Evolutionary conservation across 2,113 vertebrate species (phyloP).

Genomic region (Silurus meridionalis): DNA sequence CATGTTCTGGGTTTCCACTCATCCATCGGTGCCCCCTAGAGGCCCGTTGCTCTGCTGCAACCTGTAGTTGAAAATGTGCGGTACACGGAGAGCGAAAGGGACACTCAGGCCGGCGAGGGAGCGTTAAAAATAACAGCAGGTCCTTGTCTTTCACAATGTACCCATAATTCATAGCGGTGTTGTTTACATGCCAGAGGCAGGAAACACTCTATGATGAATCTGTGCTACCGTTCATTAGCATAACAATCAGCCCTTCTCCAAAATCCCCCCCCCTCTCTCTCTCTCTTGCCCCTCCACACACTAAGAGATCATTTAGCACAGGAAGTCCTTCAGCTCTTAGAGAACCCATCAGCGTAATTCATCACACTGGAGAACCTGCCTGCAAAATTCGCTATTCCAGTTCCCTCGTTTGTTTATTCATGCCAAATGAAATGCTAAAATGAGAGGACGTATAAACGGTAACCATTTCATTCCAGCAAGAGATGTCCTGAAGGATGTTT

Average conservation of each 20-base stretch:
- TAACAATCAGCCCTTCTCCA: slow-evolving; percentile 26
- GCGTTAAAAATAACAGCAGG: slow-evolving; percentile 12
- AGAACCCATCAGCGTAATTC: slow-evolving; percentile 26
- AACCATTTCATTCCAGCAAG: background rate
- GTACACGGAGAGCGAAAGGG: background rate
- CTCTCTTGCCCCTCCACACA: background rate
- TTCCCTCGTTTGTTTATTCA: slow-evolving; percentile 9
- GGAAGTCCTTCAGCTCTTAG: slow-evolving; percentile 30
- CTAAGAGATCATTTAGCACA: slow-evolving; percentile 29
- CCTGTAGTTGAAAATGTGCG: background rate
- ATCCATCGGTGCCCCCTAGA: background rate
- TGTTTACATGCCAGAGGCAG: slow-evolving; percentile 37
- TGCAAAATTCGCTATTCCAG: slow-evolving; percentile 4
- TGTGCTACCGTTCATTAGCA: slow-evolving; percentile 30
- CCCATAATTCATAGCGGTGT: slow-evolving; percentile 27
- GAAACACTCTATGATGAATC: slow-evolving; percentile 35
- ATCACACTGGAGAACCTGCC: slow-evolving; percentile 22
- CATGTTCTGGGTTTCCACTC: background rate
- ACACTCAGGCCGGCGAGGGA: background rate
- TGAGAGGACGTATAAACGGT: background rate
- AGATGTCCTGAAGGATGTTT: background rate
- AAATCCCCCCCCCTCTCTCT: background rate
- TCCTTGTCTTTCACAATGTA: slow-evolving; percentile 16
- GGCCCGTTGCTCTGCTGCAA: background rate
- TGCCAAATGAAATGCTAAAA: background rate